These are phyloP conservation scores for Drosophila pachea DNA, from an alignment of 1,140 invertebrate genomes.

Conservation along the genomic window DNA sequence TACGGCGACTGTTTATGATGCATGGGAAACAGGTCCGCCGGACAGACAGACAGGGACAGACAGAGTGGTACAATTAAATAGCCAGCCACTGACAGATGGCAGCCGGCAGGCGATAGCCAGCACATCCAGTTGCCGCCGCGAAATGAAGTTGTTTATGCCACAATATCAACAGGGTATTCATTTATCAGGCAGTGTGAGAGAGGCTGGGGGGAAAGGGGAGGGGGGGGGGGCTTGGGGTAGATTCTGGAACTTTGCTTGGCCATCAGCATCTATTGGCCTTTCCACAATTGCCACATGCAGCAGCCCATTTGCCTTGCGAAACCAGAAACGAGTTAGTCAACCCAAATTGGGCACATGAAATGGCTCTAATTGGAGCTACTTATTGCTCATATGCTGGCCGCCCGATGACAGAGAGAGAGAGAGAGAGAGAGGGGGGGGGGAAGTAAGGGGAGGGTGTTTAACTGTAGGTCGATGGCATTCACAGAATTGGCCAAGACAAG, in stretches of 20 bases:
- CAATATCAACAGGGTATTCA: neutral
- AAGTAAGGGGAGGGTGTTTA: neutral
- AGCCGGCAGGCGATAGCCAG: neutral
- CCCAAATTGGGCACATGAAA: neutral
- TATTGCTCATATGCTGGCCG: neutral
- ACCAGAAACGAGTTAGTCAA: neutral
- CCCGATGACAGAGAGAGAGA: neutral
- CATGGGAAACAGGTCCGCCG: conserved; percentile 14
- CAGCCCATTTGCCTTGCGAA: too few species aligned
- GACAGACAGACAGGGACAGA: neutral
- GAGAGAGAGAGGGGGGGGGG: neutral
- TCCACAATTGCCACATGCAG: too few species aligned
- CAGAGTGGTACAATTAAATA: neutral
- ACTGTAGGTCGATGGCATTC: conserved; percentile 15
- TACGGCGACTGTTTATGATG: conserved; percentile 9
- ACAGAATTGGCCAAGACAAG: conserved; percentile 39
- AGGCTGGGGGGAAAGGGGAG: too few species aligned
- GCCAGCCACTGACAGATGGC: conserved; percentile 3
- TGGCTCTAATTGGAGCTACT: neutral
- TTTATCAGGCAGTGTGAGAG: conserved; percentile 2
- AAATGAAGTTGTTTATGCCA: conserved; percentile 17
- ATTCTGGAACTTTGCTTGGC: too few species aligned
- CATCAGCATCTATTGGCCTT: too few species aligned
- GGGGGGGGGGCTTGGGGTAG: too few species aligned
- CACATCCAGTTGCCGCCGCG: neutral